phyloP scores from a whole-genome alignment of 2,888 invertebrate species.

The Petrophora chlorosata region DNA sequence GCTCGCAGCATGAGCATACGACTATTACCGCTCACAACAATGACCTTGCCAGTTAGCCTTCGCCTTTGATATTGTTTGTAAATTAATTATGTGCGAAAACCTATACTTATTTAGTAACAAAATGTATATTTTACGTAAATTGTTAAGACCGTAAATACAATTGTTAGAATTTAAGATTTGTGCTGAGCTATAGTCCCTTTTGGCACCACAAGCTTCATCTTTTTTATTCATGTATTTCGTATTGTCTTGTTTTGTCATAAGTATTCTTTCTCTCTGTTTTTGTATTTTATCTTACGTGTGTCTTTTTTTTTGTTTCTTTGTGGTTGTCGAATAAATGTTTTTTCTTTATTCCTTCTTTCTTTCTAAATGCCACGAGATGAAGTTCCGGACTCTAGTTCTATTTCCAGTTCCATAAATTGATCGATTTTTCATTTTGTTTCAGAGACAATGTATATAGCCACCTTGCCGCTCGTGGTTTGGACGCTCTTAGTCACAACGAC shows the following conservation, averaged over 20 bases:
- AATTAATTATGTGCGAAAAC: background rate
- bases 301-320: too few species aligned
- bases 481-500: constrained; percentile 91
- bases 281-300: too few species aligned
- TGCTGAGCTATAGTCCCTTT: too few species aligned
- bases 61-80: constrained; percentile 38
- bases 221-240: too few species aligned
- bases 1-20: background rate
- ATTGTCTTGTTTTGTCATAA: too few species aligned
- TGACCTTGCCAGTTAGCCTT: constrained; percentile 68
- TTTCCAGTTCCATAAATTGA: background rate
- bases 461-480: constrained; percentile 96
- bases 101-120: background rate
- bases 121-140: background rate
- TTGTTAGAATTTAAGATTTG: too few species aligned
- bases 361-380: too few species aligned
- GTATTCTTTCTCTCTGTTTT: too few species aligned
- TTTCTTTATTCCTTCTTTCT: too few species aligned
- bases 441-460: constrained; percentile 95
- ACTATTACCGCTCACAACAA: constrained; percentile 55
- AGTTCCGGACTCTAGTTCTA: too few species aligned
- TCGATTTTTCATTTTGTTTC: constrained; percentile 83
- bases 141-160: background rate
- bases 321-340: too few species aligned
- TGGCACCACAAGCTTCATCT: too few species aligned